Base-by-base conservation (phyloP, 2,888 invertebrate genomes). In the Hydraecia micacea region DNA sequence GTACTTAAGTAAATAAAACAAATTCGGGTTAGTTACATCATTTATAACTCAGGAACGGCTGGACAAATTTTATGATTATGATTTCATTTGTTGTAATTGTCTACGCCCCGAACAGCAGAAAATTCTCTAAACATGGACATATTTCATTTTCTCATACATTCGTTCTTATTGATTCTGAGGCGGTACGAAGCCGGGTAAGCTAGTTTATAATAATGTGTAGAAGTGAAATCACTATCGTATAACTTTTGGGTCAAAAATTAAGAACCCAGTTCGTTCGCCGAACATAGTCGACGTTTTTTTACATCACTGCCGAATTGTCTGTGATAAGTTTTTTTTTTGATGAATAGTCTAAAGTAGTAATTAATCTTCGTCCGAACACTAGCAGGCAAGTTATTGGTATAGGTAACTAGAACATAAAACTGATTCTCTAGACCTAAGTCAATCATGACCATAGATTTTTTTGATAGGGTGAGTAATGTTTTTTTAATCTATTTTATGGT, bases 301-400 rank as follows among this genome's bases (percentile, higher is more conserved):
- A 66, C 49, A 46, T 55, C 2, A n/a, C 46, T 65, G 32, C 36
- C 11, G 42, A 49, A 58, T 42, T 18, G 21, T 65, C 58, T 60
- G n/a, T 42, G 9, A 65, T 55, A 18, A n/a, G 18, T 66, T 65
- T 76, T 74, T 18, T 18, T 62, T 32, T 42, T 28, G 11, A 63
- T 63, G 21, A 69, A 32, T 58, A 46, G 18, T 21, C 8, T n/a
- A 36, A 28, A 39, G 39, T 46, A 65, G 62, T 55, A 63, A 78
- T 78, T 63, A 71, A 84, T 84, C 46, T 79, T 58, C 32, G 39
- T 79, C 67, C 3, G 18, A 62, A 66, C 39, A 62, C 52, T n/a
- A 49, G 36, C 42, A 42, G 28, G n/a, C 66, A 21, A 67, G 52
- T 46, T 60, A 67, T 67, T 70, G 58, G 9, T 42, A 52, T 21